phyloP scores from a whole-genome alignment of 2,888 invertebrate species.

The Smittia sp. region DNA sequence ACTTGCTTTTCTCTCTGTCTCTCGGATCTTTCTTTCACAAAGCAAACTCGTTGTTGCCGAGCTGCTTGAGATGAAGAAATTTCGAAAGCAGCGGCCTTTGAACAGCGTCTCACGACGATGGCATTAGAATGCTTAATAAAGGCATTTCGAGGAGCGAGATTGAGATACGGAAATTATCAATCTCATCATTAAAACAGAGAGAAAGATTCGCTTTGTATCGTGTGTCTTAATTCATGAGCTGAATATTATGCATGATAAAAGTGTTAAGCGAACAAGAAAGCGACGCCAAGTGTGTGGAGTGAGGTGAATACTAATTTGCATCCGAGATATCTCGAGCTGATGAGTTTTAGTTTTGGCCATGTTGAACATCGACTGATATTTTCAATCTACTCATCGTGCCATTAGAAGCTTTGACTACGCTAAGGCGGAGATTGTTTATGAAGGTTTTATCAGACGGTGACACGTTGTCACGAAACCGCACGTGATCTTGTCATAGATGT shows the following conservation, averaged over 20 bases:
- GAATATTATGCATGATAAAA: slow-evolving; percentile 9
- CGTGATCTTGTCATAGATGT: not conserved
- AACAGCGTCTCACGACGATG: not conserved
- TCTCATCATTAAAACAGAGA: slow-evolving; percentile 21
- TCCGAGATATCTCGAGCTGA: not conserved
- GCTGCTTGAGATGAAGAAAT: not conserved
- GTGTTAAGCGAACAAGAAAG: not conserved
- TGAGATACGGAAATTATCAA: slow-evolving; percentile 35
- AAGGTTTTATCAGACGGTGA: not conserved
- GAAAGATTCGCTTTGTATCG: not conserved
- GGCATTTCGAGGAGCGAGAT: slow-evolving; percentile 9
- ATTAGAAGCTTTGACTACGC: too few relatives aligned
- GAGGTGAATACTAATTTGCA: slow-evolving; percentile 15
- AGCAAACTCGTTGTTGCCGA: not conserved
- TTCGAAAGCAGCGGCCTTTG: not conserved
- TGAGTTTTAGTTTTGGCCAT: not conserved
- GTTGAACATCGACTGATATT: not conserved
- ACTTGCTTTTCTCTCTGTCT: not conserved
- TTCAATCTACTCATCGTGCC: not conserved
- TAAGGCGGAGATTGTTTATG: slow-evolving; percentile 4
- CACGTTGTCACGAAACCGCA: not conserved
- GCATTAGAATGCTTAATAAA: slow-evolving; percentile 27
- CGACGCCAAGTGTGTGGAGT: slow-evolving; percentile 6
- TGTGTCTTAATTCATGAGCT: not conserved
- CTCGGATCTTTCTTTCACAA: too few relatives aligned